Evolutionary conservation across 2,888 invertebrate species (phyloP).

Genomic region (Hartigia nigra): DNA sequence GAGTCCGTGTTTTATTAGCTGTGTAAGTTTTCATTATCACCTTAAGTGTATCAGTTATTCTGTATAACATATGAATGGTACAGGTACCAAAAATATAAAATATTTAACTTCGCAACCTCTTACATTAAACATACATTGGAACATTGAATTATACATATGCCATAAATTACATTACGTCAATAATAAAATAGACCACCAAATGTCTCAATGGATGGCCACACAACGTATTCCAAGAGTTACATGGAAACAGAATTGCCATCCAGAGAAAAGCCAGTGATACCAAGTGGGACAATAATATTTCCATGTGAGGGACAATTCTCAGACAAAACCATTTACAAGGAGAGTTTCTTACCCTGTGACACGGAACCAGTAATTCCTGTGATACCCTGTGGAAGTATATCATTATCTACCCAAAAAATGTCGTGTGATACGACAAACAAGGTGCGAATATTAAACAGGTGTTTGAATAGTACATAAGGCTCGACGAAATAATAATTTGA

Average conservation of each 20-base stretch:
- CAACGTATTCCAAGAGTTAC: constrained; percentile 61
- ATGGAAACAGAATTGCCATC: constrained; percentile 33
- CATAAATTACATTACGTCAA: background rate
- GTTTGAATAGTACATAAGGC: background rate
- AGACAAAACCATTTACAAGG: constrained; percentile 45
- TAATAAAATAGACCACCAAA: constrained; percentile 34
- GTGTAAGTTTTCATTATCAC: background rate
- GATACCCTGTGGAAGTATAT: constrained; percentile 48
- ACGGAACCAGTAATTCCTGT: constrained; percentile 38
- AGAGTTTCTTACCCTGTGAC: constrained; percentile 48
- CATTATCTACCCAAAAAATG: constrained; percentile 50
- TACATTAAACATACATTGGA: background rate
- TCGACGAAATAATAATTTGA: background rate
- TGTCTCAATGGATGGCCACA: constrained; percentile 51
- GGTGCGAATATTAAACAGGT: constrained; percentile 38
- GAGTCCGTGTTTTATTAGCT: background rate
- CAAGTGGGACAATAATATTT: constrained; percentile 27
- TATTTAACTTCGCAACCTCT: background rate
- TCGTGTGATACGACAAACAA: constrained; percentile 58
- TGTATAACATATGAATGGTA: background rate
- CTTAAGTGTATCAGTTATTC: background rate
- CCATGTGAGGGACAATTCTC: constrained; percentile 23
- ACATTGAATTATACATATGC: background rate
- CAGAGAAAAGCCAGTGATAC: constrained; percentile 43
- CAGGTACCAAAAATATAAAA: background rate